Evolutionary conservation across 1,140 invertebrate species (phyloP).

Genomic region (Spodoptera litura): DNA sequence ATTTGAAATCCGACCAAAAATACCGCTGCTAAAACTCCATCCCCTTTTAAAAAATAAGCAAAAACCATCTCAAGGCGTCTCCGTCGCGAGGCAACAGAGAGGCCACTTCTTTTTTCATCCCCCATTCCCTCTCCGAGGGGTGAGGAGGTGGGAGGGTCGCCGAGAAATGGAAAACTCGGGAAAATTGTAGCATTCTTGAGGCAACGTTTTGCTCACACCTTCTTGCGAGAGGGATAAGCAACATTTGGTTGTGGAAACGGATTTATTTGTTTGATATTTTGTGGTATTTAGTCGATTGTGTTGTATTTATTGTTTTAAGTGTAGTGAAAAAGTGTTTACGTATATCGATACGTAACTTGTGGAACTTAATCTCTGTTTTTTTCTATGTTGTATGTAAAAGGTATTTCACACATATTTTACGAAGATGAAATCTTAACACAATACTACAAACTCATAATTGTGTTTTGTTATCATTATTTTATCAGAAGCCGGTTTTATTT

Average conservation of each 20-base stretch:
- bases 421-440: no score
- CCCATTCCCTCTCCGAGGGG: conserved; percentile 53
- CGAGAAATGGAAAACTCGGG: conserved; percentile 85
- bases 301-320: no score
- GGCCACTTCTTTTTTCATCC: conserved; percentile 77
- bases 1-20: background rate
- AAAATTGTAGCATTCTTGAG: conserved; percentile 86
- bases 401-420: no score
- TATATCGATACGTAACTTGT: no score
- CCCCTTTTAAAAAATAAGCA: conserved; percentile 32
- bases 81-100: conserved; percentile 71
- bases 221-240: conserved; percentile 68
- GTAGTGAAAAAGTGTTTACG: no score
- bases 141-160: conserved; percentile 58
- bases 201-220: conserved; percentile 83
- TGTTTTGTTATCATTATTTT: no score
- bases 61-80: conserved; percentile 45
- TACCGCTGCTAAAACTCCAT: background rate
- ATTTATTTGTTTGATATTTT: conserved; percentile 37
- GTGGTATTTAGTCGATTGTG: background rate
- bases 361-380: no score
- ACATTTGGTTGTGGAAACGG: conserved; percentile 59
- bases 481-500: no score
- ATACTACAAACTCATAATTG: no score
- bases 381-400: no score